phyloP scores from a whole-genome alignment of 2,113 vertebrate species.

The Malurus alboscapulatus region DNA sequence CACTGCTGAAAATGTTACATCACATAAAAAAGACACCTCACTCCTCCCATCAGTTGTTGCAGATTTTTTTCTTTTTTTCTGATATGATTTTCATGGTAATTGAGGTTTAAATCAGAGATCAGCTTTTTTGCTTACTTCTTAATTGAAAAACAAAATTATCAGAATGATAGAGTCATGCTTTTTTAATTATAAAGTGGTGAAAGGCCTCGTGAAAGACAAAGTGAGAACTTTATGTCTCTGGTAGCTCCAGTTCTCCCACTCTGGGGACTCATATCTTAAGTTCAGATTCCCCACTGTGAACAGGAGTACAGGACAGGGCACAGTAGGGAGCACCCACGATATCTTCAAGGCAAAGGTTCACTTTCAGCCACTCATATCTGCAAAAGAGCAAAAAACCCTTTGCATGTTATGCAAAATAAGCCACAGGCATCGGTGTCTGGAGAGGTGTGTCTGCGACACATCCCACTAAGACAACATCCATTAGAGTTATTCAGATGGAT shows the following conservation, averaged over 20 bases:
- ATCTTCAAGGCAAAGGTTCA: not conserved
- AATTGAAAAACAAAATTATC: not conserved
- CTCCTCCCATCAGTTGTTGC: accelerated
- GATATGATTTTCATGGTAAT: not conserved
- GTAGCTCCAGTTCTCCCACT: not conserved
- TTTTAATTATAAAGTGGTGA: not conserved
- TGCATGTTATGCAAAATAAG: not conserved
- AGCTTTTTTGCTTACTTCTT: not conserved
- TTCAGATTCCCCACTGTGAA: not conserved
- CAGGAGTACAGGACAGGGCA: not conserved
- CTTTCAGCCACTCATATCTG: not conserved
- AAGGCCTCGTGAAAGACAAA: not conserved
- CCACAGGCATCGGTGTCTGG: not conserved
- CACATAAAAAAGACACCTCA: accelerated
- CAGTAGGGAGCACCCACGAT: not conserved
- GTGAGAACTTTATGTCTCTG: not conserved
- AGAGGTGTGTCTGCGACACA: not conserved
- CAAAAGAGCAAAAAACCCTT: not conserved
- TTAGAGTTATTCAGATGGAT: not conserved
- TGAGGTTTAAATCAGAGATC: not conserved
- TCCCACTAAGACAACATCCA: not conserved
- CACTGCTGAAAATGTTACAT: not conserved
- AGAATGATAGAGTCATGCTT: not conserved
- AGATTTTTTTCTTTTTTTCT: not conserved
- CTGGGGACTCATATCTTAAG: not conserved